Evolutionary conservation across 2,888 invertebrate genomes (phyloP), one percentile per base, ranked within the genome.

Genomic region (Rhamnusium bicolor): DNA sequence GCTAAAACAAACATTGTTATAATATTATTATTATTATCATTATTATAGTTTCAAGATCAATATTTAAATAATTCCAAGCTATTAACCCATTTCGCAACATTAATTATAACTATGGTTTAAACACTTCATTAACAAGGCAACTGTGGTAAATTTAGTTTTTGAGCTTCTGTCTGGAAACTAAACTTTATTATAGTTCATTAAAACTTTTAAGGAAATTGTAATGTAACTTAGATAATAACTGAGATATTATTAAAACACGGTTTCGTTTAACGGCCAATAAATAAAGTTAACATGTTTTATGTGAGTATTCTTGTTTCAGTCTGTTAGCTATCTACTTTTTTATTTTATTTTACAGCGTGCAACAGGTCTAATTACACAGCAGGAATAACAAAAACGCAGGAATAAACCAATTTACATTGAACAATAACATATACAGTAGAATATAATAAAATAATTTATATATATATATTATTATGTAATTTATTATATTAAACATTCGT

Each of bases 171-270:
- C 12, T 60, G 21, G 21, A 10, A 29, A 21, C 61, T 1, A 61
- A 61, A 61, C 61, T 61, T 61, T 24, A n/a, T 2, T n/a, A n/a
- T 14, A 61, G 46, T 61, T 61, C 61, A 61, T 61, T 61, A 61
- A 61, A 61, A 61, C 61, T 61, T 61, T 61, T 32, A 3, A 47
- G 40, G 46, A 40, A 32, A 60, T 21, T 29, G 61, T 18, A 61
- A 61, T 46, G 47, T 47, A 21, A 40, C 21, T 14, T 19, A 29
- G 40, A 21, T 61, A 47, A 61, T 61, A 16, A n/a, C n/a, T n/a
- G n/a, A 60, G 61, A 61, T 46, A 61, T 61, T 61, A 61, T 19
- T 40, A 47, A 18, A 61, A 61, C 19, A 40, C 24, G 8, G 24
- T 61, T 24, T n/a, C 46, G 16, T 56, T 27, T 27, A 56, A 27